Base-by-base conservation (phyloP, 2,113 vertebrate genomes). In the Antennarius striatus region DNA sequence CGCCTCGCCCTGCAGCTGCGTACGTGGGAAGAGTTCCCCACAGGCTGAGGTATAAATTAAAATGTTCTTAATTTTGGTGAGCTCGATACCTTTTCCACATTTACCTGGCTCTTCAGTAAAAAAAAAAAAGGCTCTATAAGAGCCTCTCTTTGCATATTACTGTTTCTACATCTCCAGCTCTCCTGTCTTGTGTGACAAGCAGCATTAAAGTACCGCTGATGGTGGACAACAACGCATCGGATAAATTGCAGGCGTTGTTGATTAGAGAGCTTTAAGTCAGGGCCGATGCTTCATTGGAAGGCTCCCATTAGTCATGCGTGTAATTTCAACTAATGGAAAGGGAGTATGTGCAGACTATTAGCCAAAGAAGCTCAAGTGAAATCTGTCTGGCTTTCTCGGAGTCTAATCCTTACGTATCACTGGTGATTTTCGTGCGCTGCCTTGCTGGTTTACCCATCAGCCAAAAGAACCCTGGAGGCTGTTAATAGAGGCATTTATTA, bases 81-180 rank as follows among this genome's bases (percentile, higher is more conserved):
- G 65, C 2, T 50, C 16, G 58, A 10, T 10, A 43, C 73, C 54
- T 50, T 59, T 68, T 71, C 69, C 61, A 77, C 52, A 86, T 63
- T 77, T 76, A 84, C 59, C 50, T 49, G 54, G 46, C 56, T n/a
- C 4, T 42, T 82, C 40, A 68, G 63, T 78, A 3, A 77, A 81
- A 57, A 39, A 70, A 42, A 65, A 69, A 78, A 72, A 69, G 77
- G 45, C 58, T 22, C 17, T 42, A 2, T 29, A 50, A 70, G 61
- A 69, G 57, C 17, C 45, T 36, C 3, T 36, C 64, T 13, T 8
- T 15, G 43, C 15, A 30, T 15, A 48, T 5, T 46, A 32, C 43
- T 16, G 32, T 14, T 51, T 55, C 9, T 16, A 63, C 14, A 42
- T 9, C 14, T 1, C 3, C 7, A 10, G 5, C 30, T 48, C 5